Base-by-base conservation (phyloP, 2,888 invertebrate genomes). In the Colletes collaris region DNA sequence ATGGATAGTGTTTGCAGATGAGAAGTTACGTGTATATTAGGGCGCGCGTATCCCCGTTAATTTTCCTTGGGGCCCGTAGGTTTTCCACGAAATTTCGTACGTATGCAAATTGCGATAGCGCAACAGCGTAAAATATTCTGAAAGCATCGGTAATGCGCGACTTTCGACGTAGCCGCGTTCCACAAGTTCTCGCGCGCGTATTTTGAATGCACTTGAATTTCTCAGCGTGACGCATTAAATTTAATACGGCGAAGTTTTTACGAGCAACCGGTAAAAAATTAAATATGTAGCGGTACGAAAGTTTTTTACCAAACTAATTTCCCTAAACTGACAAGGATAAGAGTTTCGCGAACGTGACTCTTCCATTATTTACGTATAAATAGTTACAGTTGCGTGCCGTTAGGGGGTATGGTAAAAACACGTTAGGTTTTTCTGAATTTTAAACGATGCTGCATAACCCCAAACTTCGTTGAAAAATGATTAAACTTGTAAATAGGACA, bases 271-370 rank as follows among this genome's bases (percentile, higher is more conserved):
- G 3, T 11, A 40, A 53, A 68, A 78, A 81, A 74, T 81, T 74
- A 78, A 77, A 82, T 69, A 69, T 73, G 73, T 60, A 82, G 58
- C 63, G 27, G 56, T 35, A 27, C 8, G 59, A 40, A 78, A 81
- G 53, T 77, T 73, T 55, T 63, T 49, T 27, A 2, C 13, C 62
- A 13, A 82, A 78, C 78, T 82, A 81, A 82, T 82, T 81, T 82
- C 81, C 82, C 81, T 82, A 81, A 82, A 76, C 81, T 81, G 81
- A 81, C 70, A 66, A n/a, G 74, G 69, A 82, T 77, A 77, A 81
- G 67, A 72, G 72, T 65, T 69, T 46, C 6, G 62, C n/a, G 52
- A 64, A 63, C 58, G 65, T 72, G 53, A 62, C 58, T 62, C 50
- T 63, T 77, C 72, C 79, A 67, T 72, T 78, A 79, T 79, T 79